These are phyloP conservation scores for Archips xylosteana DNA, from an alignment of 2,888 invertebrate genomes.

Conservation along the genomic window DNA sequence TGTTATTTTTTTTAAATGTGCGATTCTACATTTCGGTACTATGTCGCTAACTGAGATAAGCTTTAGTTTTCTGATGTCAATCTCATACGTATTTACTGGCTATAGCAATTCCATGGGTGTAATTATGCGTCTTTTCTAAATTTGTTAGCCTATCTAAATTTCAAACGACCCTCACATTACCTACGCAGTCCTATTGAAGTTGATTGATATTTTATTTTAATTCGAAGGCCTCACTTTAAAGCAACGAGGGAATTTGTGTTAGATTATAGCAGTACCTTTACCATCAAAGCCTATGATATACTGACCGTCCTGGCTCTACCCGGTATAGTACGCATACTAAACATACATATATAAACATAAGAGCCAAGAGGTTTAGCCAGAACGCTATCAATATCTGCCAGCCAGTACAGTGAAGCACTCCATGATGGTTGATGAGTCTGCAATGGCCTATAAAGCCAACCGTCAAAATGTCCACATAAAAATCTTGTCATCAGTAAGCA, in stretches of 20 bases:
- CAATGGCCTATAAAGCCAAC: background rate
- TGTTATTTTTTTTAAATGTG: no score
- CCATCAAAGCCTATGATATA: background rate
- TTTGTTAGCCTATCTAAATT: slow-evolving; percentile 37
- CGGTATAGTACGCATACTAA: no score
- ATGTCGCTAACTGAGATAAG: background rate
- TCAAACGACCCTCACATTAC: slow-evolving; percentile 20
- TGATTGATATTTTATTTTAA: slow-evolving; percentile 38
- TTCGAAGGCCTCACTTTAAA: slow-evolving; percentile 40
- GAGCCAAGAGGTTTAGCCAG: no score
- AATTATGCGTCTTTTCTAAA: background rate
- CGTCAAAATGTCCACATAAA: background rate
- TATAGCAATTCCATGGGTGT: background rate
- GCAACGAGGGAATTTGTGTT: slow-evolving; percentile 30
- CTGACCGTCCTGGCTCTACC: no score
- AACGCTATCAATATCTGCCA: background rate
- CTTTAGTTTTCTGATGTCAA: background rate
- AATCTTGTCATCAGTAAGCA: background rate
- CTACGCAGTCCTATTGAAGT: slow-evolving; percentile 26
- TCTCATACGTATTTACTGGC: background rate
- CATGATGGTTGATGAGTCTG: background rate
- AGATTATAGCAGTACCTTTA: background rate
- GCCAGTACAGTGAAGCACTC: background rate
- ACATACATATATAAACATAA: no score
- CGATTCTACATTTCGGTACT: background rate